Evolutionary conservation across 2,113 vertebrate genomes (phyloP), one percentile per base, ranked within the genome.

Genomic region (Grus americana): DNA sequence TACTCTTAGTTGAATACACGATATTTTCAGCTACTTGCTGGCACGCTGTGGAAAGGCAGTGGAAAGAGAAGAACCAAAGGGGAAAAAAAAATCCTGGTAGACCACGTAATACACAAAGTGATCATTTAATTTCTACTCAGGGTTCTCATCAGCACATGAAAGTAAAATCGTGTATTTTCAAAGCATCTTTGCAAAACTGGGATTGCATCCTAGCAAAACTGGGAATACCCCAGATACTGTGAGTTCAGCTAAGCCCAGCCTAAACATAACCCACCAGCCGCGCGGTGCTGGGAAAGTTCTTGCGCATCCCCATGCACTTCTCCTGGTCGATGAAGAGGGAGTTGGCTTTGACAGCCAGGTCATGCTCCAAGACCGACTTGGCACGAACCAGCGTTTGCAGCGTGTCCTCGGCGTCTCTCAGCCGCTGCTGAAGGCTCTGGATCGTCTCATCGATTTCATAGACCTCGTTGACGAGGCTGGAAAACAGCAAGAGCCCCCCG

Each of bases 291-390:
- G 99, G 99, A 86, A 99, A 99, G 91, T 96, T 99, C 97, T 98
- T 99, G 58, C 99, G 98, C 98, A 99, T 99, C 73, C 98, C 98
- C 99, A 99, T 99, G 97, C 99, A 99, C 90, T 99, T 99, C 79
- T 99, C 99, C 97, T 99, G 99, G 95, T 99, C 99, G 7, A 99
- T 98, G 97, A 99, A 99, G 38, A 99, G 98, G 0, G 99, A 98
- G 95, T 99, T 99, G 95, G 98, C 98, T 95, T 99, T 99, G 97
- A 99, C 50, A 1, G 98, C 98, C 68, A 99, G 98, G 76, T 99
- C 99, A 0, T 99, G 98, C 93, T 99, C 99, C 97, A 99, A 94
- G 70, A 98, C 94, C 1, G 98, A 97, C 94, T 99, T 99, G 85
- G 98, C 98, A 87, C 97, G 98, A 34, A 98, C 98, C 98, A 99